A percentile compares a stretch with the other conserved stretches of the same genome.
phyloP scores from a whole-genome alignment of 2,113 vertebrate species.

The Muntiacus muntjak region DNA sequence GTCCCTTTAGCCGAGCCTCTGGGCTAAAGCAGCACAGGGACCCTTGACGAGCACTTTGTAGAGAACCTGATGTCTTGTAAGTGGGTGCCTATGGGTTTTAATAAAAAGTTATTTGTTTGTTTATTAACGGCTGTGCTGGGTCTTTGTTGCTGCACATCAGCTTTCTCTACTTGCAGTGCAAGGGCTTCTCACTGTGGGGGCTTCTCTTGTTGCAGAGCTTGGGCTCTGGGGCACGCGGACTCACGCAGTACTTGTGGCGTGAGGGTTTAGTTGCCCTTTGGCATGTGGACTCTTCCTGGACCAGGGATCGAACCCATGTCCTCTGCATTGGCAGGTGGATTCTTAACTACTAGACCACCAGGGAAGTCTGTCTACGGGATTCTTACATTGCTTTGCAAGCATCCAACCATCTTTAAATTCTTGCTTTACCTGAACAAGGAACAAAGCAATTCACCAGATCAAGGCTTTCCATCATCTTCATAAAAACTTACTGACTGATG shows the following conservation, averaged over 20 bases:
- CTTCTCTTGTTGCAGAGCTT: not conserved
- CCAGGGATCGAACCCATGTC: not conserved
- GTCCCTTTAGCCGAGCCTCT: not conserved
- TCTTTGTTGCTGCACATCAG: fast-evolving
- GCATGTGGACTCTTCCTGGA: not conserved
- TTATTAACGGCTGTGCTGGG: not conserved
- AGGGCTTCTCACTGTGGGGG: not conserved
- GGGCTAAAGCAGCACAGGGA: not conserved
- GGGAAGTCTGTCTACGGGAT: not conserved
- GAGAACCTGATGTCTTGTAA: not conserved
- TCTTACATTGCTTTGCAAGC: not conserved
- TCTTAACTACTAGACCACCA: not conserved
- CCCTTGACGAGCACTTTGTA: not conserved
- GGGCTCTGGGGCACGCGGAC: fast-evolving
- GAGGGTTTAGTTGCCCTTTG: not conserved
- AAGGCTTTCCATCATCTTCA: not conserved
- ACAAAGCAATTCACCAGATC: not conserved
- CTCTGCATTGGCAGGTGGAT: not conserved
- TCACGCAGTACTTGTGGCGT: not conserved
- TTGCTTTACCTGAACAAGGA: not conserved
- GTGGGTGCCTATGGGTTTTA: not conserved
- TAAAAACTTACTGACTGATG: not conserved
- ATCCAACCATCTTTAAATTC: not conserved
- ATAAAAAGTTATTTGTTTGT: not conserved
- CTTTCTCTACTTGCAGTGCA: not conserved